Evolutionary conservation across 2,888 invertebrate genomes (phyloP).

Genomic region (Leptinotarsa juncta): DNA sequence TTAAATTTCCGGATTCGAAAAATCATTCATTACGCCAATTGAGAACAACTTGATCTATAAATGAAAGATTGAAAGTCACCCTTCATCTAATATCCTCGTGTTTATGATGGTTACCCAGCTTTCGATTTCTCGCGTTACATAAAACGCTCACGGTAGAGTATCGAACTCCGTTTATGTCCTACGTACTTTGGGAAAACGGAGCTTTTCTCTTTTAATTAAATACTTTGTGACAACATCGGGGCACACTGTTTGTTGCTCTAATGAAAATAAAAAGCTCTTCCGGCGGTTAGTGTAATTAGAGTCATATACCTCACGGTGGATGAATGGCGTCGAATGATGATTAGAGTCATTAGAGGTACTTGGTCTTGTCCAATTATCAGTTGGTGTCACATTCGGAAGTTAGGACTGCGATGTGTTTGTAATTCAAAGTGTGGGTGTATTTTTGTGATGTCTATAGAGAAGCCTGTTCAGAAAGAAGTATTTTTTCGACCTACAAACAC

Average conservation of each 20-base stretch:
- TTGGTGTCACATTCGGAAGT: background rate
- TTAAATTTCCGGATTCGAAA: no score
- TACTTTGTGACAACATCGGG: background rate
- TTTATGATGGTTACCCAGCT: background rate
- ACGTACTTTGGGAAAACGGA: background rate
- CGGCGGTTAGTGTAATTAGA: conserved; percentile 8
- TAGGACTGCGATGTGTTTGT: background rate
- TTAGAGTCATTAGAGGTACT: background rate
- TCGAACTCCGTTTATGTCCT: background rate
- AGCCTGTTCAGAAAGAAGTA: no score
- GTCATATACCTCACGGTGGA: background rate
- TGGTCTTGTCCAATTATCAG: background rate
- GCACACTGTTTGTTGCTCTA: background rate
- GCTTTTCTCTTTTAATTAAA: conserved; percentile 15
- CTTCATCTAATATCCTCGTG: background rate
- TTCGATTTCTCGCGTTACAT: conserved; percentile 1
- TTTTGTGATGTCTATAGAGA: no score
- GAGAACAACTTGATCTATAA: no score
- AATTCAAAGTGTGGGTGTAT: no score
- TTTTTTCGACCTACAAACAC: no score
- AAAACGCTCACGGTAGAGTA: background rate
- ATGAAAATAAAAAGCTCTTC: conserved; percentile 1
- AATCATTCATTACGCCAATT: no score
- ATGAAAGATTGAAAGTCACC: background rate
- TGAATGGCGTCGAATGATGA: background rate